Base-by-base conservation (phyloP, 35 echinoderm and acorn worm genomes). In the Antedon bifida region DNA sequence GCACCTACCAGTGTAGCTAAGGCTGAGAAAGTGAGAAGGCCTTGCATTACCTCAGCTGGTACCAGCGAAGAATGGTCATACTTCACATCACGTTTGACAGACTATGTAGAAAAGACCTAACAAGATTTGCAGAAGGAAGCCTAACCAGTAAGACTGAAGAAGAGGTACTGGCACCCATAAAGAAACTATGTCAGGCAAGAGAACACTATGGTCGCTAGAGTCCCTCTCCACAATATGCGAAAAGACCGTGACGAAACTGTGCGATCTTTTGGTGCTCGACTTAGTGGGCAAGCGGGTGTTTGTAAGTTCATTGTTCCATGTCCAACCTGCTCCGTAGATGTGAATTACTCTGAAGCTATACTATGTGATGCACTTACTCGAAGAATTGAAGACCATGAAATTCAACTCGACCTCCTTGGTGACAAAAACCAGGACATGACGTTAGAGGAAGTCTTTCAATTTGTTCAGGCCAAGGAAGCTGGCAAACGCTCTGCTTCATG, bases 401-500 rank as follows among this genome's bases (percentile, higher is more conserved):
- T 88, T 36, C 86, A 88, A 77, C 80, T 88, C 17, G 80, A 83
- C 21, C 74, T 88, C n/a, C 79, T 82, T 32, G 85, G 36, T 33
- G 80, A 64, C 19, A 88, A 89, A 30, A 89, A 89, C 23, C 87
- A 89, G 31, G 34, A 84, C 34, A 88, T 88, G 87, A 42, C 38
- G 5, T 42, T 42, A 42, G 82, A 89, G 23, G 76, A 89, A 23
- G 82, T 84, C 9, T 84, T 84, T 75, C 31, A 84, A 75, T 84
- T 84, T 35, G 74, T 89, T 31, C 75, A 84, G 30, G 82, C 87
- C 75, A 89, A 84, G 34, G 82, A 89, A 42, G 74, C 87, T 36
- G 87, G 87, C 10, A 88, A 77, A 83, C 81, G 74, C 3, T 83
- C 79, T 1, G 51, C 51, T 21, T 64, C 51, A 26, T 21, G 51